phyloP scores from a whole-genome alignment of 2,113 vertebrate genomes.

The Gasterosteus nipponicus region DNA sequence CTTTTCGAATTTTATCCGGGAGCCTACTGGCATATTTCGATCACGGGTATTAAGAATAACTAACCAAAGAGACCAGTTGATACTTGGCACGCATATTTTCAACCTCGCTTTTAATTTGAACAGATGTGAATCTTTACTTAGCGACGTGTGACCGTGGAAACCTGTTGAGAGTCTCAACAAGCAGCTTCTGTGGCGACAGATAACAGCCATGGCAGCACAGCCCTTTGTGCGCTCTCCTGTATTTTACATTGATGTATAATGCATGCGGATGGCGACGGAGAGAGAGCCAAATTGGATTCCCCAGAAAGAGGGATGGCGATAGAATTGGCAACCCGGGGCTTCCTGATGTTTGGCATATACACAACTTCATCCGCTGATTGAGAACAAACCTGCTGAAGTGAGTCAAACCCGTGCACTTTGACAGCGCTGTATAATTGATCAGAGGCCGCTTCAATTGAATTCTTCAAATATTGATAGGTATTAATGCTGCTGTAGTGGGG shows the following conservation, averaged over 20 bases:
- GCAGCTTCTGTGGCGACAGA: conserved; percentile 25
- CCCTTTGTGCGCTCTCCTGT: conserved; percentile 15
- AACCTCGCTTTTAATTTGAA: neutral
- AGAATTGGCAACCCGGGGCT: conserved; percentile 40
- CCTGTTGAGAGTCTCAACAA: conserved; percentile 27
- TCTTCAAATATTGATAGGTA: conserved; percentile 55
- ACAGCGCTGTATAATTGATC: conserved; percentile 46
- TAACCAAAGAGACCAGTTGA: neutral
- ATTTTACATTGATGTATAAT: conserved; percentile 63
- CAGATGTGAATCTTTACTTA: conserved; percentile 10
- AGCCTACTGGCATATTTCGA: neutral
- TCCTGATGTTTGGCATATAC: conserved; percentile 27
- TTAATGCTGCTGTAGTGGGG: conserved; percentile 34
- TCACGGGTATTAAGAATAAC: neutral
- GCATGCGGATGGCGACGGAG: conserved; percentile 43
- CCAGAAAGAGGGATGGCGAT: conserved; percentile 49
- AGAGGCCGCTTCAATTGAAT: conserved; percentile 30
- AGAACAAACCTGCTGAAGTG: conserved; percentile 16
- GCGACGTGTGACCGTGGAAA: conserved; percentile 20
- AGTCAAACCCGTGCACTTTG: conserved; percentile 31
- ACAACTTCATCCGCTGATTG: conserved; percentile 3
- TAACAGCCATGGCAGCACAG: conserved; percentile 11
- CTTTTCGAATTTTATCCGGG: neutral
- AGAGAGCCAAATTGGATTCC: conserved; percentile 50
- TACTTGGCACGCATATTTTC: no score